Base-by-base conservation (phyloP, 2,888 invertebrate genomes). In the Heterodera filipjevi region DNA sequence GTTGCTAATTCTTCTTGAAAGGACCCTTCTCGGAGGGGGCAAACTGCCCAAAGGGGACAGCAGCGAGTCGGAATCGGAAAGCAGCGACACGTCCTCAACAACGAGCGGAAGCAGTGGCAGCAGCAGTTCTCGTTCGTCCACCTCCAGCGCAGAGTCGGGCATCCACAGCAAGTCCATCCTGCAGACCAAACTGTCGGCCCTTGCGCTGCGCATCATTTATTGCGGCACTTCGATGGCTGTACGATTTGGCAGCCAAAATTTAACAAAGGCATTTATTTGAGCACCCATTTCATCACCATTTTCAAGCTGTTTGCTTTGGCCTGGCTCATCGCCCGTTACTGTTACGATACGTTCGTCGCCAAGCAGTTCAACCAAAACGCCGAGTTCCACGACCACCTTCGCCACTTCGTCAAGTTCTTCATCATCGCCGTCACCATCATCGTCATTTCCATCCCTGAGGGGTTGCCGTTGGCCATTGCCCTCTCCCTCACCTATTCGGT, bases 401-500 rank as follows among this genome's bases (percentile, higher is more conserved):
- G 94, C 91, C 93, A 94, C 90, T 93, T 98, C 89, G 97, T 99
- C 82, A 94, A 95, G 89, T 96, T 96, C 92, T 93, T 99, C 90
- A 83, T 99, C 92, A 99, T 99, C 90, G 99, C 98, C 93, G 99
- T 99, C 80, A 99, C 99, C 80, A 98, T 99, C 86, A 93, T 99
- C 84, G 99, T 99, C 81, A 99, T 99, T 79, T 99, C 99, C 82
- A 98, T 99, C 84, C 99, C 99, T 74, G 99, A 99, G 91, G 99
- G 99, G 86, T 92, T 99, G 89, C 99, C 99, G 84, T 92, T 99
- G 83, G 99, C 99, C 89, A 99, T 99, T 87, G 99, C 99, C 39
- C 92, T 99, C 81, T 96, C 99, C 12, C 92, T 99, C 86, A 99
- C 99, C 87, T 99, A 99, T 91, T 98, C 98, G 87, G 99, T 99